Evolutionary conservation across 1,140 invertebrate species (phyloP).

Genomic region (Meloidogyne floridensis): DNA sequence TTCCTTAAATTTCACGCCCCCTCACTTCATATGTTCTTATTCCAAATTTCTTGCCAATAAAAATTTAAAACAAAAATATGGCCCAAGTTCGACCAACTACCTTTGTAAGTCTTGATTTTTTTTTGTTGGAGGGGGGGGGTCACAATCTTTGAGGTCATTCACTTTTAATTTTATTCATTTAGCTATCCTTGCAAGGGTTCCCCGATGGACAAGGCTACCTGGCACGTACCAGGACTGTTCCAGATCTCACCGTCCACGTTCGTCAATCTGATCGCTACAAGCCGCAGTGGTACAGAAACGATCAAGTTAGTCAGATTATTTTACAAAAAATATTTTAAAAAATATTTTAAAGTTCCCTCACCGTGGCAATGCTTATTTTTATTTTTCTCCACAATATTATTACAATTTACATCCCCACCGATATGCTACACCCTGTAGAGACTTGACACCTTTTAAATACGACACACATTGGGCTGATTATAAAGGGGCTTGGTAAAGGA

Average conservation of each 20-base stretch:
- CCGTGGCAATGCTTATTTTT: slow-evolving; percentile 25
- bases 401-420: slow-evolving; percentile 18
- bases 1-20: background rate
- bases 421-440: slow-evolving; percentile 11
- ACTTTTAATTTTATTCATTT: background rate
- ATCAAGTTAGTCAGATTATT: background rate
- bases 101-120: background rate
- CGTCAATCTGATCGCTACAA: slow-evolving; percentile 35
- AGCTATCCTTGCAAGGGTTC: slow-evolving; percentile 27
- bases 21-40: background rate
- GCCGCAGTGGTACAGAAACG: slow-evolving; percentile 25
- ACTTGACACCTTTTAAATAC: slow-evolving; percentile 29
- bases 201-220: slow-evolving; percentile 27
- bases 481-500: slow-evolving; percentile 25
- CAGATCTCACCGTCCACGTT: slow-evolving; percentile 32
- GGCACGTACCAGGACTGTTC: slow-evolving; percentile 36
- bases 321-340: background rate
- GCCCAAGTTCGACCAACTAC: slow-evolving; percentile 23
- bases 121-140: too few species aligned
- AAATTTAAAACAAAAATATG: slow-evolving; percentile 1
- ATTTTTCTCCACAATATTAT: slow-evolving; percentile 27
- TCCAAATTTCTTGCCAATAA: background rate
- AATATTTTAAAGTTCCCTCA: slow-evolving; percentile 17
- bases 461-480: slow-evolving; percentile 24
- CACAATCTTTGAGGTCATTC: background rate